Conservation (phyloP, 2,888 invertebrate species). For the Spodoptera exigua region DNA sequence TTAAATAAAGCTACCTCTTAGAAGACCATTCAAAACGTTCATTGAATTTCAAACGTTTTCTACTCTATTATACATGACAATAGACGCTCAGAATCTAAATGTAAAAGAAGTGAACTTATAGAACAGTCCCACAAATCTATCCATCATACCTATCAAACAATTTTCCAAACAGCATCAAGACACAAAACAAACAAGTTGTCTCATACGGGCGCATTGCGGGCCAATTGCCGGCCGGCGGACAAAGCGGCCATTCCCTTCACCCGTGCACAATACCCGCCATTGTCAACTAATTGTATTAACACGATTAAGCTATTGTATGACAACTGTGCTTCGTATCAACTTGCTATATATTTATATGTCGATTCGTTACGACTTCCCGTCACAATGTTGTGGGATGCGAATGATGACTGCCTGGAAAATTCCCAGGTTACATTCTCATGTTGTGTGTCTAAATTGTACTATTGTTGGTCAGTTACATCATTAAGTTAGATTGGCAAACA, state of each 20-base stretch:
- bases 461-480: no score
- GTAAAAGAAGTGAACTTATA: not conserved
- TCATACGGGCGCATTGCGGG: conserved; percentile 68
- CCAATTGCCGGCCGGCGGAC: conserved; percentile 46
- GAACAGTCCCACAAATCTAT: conserved; percentile 3
- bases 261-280: conserved; percentile 47
- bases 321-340: conserved; percentile 40
- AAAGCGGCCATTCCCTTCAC: conserved; percentile 26
- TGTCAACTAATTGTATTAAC: conserved; percentile 58
- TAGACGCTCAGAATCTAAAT: not conserved
- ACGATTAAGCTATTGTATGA: conserved; percentile 59
- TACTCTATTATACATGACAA: no score
- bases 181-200: conserved; percentile 26
- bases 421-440: conserved; percentile 10
- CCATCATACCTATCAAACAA: conserved; percentile 23
- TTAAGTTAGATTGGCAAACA: not conserved
- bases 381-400: conserved; percentile 28
- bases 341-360: conserved; percentile 52
- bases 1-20: no score
- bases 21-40: no score
- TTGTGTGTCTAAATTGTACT: not conserved
- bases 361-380: conserved; percentile 52
- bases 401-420: conserved; percentile 38
- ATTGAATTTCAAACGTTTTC: no score
- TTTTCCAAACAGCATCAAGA: conserved; percentile 27